Conservation (phyloP, 2,113 vertebrate species). For the Hassar affinis region DNA sequence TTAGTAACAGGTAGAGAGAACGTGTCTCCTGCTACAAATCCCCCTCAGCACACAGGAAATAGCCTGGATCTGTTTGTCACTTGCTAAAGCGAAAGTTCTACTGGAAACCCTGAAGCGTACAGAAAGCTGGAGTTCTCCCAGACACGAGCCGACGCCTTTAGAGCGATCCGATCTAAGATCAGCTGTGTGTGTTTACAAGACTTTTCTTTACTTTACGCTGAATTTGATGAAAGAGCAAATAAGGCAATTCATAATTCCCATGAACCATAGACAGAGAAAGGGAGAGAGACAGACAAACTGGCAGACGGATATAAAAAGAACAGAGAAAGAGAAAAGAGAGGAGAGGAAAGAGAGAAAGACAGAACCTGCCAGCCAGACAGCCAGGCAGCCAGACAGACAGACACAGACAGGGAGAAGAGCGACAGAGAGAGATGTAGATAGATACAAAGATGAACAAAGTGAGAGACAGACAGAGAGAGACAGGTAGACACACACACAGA, state of each 20-base stretch:
- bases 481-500: neutral
- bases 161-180: no score
- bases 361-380: no score
- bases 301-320: no score
- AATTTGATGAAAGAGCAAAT: neutral
- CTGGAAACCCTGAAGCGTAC: neutral
- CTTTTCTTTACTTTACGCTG: neutral
- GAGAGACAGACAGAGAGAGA: neutral
- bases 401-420: no score
- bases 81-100: neutral
- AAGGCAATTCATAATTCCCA: neutral
- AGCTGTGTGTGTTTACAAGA: neutral
- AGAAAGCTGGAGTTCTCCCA: neutral
- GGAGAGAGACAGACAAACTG: neutral
- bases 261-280: neutral
- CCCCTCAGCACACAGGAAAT: neutral
- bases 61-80: neutral
- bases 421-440: no score
- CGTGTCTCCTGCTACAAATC: neutral
- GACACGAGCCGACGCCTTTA: neutral
- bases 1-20: conserved; percentile 4
- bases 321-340: no score
- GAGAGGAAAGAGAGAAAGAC: no score
- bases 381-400: no score
- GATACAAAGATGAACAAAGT: no score